phyloP scores from a whole-genome alignment of 1,140 invertebrate genomes.

The Antheraea pernyi region DNA sequence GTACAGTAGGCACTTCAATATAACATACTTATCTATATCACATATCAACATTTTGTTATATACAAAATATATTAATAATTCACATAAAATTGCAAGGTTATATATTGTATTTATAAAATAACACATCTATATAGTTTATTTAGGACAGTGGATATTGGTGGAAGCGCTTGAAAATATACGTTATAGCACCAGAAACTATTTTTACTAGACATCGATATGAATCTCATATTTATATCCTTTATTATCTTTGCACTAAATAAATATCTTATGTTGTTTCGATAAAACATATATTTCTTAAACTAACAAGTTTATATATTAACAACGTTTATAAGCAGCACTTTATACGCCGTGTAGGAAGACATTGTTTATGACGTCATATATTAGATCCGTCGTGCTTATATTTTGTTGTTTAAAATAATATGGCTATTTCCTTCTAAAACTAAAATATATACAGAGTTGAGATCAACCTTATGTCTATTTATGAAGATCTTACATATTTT shows the following conservation, averaged over 20 bases:
- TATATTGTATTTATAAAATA: constrained; percentile 3
- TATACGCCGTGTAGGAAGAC: too few species aligned
- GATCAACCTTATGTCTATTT: constrained; percentile 61
- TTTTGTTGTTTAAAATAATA: constrained; percentile 20
- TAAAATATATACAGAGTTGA: constrained; percentile 69
- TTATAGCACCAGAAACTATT: constrained; percentile 10
- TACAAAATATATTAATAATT: constrained; percentile 43
- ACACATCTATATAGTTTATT: not conserved
- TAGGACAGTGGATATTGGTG: not conserved
- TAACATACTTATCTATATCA: constrained; percentile 63
- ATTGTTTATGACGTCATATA: not conserved
- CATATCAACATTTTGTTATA: constrained; percentile 47
- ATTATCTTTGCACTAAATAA: too few species aligned
- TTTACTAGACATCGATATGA: too few species aligned
- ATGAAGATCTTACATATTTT: constrained; percentile 67
- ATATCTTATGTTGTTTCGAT: too few species aligned
- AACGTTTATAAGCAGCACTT: too few species aligned
- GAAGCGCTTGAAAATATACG: constrained; percentile 19
- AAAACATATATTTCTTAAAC: too few species aligned
- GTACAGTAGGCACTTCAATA: constrained; percentile 55
- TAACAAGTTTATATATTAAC: too few species aligned
- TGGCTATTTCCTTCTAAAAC: constrained; percentile 37
- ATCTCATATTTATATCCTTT: too few species aligned
- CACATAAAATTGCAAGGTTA: constrained; percentile 17
- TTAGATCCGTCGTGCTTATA: not conserved